These are phyloP conservation scores for Lasioglossum leucozonium DNA, from an alignment of 2,888 invertebrate genomes.

Conservation along the genomic window DNA sequence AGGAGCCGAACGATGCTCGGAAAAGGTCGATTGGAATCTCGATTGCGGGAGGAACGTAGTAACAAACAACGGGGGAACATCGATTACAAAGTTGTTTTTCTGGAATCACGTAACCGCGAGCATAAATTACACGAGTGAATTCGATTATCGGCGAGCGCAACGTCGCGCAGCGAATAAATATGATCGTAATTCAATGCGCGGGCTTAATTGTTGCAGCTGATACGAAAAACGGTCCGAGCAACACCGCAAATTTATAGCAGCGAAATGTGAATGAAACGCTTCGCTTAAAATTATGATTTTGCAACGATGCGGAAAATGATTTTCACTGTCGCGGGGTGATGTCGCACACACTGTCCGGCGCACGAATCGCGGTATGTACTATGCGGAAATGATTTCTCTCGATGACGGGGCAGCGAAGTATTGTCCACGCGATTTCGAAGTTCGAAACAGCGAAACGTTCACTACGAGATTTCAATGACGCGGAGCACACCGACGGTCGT, in stretches of 20 bases:
- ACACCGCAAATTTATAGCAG: neutral
- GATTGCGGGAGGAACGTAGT: slow-evolving; percentile 18
- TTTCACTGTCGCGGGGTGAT: neutral
- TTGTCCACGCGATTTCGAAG: neutral
- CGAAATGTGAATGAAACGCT: no score
- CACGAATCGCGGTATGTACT: neutral
- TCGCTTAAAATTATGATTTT: no score
- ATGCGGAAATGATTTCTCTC: no score
- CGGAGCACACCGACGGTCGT: slow-evolving; percentile 46
- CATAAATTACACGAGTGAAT: slow-evolving; percentile 47
- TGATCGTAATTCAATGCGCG: slow-evolving; percentile 24
- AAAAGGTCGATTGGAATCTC: slow-evolving; percentile 33
- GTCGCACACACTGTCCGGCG: neutral
- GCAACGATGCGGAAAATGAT: neutral
- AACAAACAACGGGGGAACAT: slow-evolving; percentile 31
- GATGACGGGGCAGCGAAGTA: neutral
- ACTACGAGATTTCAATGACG: slow-evolving; percentile 29
- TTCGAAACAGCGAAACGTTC: slow-evolving; percentile 25
- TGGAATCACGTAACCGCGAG: slow-evolving; percentile 34
- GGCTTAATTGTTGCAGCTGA: slow-evolving; percentile 24
- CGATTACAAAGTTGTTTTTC: slow-evolving; percentile 46
- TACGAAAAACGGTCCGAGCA: neutral
- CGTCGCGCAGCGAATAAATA: slow-evolving; percentile 17
- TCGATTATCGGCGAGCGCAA: slow-evolving; percentile 32
- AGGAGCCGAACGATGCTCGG: slow-evolving; percentile 6